A percentile compares a stretch with the other conserved stretches of the same genome.
Conservation (phyloP, 2,113 vertebrate species). For the Sminthopsis crassicaudata region DNA sequence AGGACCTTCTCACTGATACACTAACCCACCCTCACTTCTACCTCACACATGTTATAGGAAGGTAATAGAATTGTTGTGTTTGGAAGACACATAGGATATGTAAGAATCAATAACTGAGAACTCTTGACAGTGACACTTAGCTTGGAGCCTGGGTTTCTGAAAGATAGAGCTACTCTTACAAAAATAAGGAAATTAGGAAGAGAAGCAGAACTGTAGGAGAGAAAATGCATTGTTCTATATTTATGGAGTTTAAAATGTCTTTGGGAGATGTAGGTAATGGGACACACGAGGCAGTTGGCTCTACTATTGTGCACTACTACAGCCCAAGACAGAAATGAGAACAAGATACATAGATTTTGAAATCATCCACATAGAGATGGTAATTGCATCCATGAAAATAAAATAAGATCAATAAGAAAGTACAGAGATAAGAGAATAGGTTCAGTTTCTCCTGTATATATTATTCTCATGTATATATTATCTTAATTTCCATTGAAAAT, state of each 20-base stretch:
- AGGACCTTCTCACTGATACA: neutral
- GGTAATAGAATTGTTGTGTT: neutral
- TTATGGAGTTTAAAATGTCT: neutral
- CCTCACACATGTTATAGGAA: neutral
- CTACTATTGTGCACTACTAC: neutral
- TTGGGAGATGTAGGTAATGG: neutral
- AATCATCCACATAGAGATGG: neutral
- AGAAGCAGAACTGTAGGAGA: neutral
- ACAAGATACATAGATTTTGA: neutral
- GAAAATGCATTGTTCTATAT: neutral
- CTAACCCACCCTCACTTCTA: neutral
- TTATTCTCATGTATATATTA: too few species aligned
- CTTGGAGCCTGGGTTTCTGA: neutral
- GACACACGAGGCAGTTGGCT: neutral
- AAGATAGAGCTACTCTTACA: neutral
- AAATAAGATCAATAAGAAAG: neutral
- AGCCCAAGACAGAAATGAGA: neutral
- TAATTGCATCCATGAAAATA: neutral
- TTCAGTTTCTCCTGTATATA: neutral
- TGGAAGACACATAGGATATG: neutral
- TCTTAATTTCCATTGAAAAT: conserved; percentile 41
- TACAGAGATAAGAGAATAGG: neutral
- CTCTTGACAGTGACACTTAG: neutral
- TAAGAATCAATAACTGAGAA: neutral
- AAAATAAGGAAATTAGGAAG: neutral